Percentiles rank a stretch among this genome's conserved stretches.
These are phyloP conservation scores for Nymphalis polychloros DNA, from an alignment of 2,888 invertebrate species.

Conservation along the genomic window DNA sequence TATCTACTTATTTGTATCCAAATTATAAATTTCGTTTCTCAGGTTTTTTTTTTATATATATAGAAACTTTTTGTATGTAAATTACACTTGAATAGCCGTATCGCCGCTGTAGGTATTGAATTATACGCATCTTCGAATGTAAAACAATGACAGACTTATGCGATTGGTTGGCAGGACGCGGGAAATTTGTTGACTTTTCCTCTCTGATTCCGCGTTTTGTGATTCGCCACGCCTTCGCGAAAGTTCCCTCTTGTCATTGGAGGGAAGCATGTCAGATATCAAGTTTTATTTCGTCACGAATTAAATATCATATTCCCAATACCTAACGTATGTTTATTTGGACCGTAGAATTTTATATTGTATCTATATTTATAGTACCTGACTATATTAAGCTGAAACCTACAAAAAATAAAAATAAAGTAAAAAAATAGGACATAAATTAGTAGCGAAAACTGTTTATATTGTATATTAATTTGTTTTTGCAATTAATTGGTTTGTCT, in stretches of 20 bases:
- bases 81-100: not conserved
- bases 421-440: no score
- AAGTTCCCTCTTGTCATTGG: conserved; percentile 63
- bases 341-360: no score
- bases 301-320: conserved; percentile 4
- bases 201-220: conserved; percentile 67
- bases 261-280: conserved; percentile 27
- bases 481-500: no score
- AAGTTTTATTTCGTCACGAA: conserved; percentile 8
- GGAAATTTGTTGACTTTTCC: conserved; percentile 76
- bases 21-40: no score
- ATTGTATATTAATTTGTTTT: no score
- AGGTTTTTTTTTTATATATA: no score
- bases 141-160: conserved; percentile 37
- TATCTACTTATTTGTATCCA: no score
- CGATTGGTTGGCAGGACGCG: conserved; percentile 54
- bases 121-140: not conserved
- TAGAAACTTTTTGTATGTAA: no score
- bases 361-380: no score
- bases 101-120: not conserved
- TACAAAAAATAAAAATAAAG: no score
- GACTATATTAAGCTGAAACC: no score
- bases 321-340: not conserved
- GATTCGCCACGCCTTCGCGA: conserved; percentile 62
- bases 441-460: no score